These are phyloP conservation scores for Coptodon bakossiorum DNA, from an alignment of 2,113 vertebrate species.

Conservation along the genomic window DNA sequence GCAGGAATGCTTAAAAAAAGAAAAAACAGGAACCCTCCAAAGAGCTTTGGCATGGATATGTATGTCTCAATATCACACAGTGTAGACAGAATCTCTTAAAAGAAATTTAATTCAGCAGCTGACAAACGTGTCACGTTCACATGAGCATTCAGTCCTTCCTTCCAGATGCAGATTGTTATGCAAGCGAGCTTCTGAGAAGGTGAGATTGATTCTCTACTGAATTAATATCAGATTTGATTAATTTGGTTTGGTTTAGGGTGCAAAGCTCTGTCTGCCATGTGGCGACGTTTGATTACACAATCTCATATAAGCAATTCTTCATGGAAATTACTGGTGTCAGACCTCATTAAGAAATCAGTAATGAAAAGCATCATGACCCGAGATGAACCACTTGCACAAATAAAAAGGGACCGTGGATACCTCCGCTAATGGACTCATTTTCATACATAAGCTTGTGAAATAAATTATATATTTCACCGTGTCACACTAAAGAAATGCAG, in stretches of 20 bases:
- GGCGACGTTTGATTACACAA: not conserved
- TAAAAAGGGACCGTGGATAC: not conserved
- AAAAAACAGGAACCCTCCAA: not conserved
- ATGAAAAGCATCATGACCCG: slow-evolving; percentile 2
- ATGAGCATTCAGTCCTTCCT: not conserved
- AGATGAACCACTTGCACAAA: not conserved
- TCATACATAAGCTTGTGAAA: slow-evolving; percentile 17
- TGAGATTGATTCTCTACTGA: not conserved
- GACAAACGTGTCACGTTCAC: not conserved
- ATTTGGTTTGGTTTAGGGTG: slow-evolving; percentile 14
- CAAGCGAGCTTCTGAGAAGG: not conserved
- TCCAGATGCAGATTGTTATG: not conserved
- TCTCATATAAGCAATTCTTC: not conserved
- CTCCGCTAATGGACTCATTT: not conserved
- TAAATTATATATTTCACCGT: slow-evolving; percentile 15
- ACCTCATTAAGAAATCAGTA: not conserved
- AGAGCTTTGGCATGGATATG: slow-evolving; percentile 26
- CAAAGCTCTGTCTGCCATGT: not conserved
- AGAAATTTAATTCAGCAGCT: not conserved
- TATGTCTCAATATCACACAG: not conserved
- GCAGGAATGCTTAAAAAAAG: not conserved
- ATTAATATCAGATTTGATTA: not conserved
- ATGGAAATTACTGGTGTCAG: not conserved
- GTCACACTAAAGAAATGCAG: slow-evolving; percentile 35
- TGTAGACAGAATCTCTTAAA: not conserved